Conservation (phyloP, 2,888 invertebrate genomes). For the Idaea straminata region DNA sequence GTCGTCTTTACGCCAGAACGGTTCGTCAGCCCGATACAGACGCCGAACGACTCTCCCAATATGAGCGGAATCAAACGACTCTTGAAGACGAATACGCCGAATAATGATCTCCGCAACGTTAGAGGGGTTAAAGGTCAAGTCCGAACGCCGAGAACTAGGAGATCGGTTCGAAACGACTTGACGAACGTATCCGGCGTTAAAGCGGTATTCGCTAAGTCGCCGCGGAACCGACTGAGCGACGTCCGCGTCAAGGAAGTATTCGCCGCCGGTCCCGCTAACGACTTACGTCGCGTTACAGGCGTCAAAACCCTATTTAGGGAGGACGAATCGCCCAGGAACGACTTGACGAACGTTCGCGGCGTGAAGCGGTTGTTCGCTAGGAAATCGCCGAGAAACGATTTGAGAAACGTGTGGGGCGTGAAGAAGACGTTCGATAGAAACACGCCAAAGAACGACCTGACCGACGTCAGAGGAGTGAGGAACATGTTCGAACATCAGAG, state of each 20-base stretch:
- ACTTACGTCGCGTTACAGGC: neutral
- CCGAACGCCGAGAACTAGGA: conserved; percentile 46
- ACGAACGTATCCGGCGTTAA: conserved; percentile 63
- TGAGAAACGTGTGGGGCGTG: conserved; percentile 49
- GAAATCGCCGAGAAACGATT: conserved; percentile 37
- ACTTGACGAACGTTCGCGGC: conserved; percentile 43
- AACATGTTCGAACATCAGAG: conserved; percentile 40
- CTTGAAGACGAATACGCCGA: conserved; percentile 46
- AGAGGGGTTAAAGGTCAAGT: conserved; percentile 44
- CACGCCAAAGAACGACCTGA: conserved; percentile 54
- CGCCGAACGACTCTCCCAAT: conserved; percentile 46
- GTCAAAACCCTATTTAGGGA: neutral
- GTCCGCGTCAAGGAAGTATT: conserved; percentile 59
- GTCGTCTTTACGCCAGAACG: conserved; percentile 51
- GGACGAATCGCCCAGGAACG: conserved; percentile 44
- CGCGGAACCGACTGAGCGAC: neutral
- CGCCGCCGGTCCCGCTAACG: conserved; percentile 16
- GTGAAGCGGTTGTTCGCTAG: conserved; percentile 40
- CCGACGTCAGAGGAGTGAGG: conserved; percentile 60
- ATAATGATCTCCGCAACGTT: conserved; percentile 50
- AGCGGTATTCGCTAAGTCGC: conserved; percentile 40
- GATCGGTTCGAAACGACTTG: conserved; percentile 59
- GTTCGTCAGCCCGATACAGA: conserved; percentile 58
- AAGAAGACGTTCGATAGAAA: conserved; percentile 37
- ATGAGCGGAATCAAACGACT: conserved; percentile 48